phyloP scores from a whole-genome alignment of 2,797 vertebrate species.

The Mormyrus hasselquistii region DNA sequence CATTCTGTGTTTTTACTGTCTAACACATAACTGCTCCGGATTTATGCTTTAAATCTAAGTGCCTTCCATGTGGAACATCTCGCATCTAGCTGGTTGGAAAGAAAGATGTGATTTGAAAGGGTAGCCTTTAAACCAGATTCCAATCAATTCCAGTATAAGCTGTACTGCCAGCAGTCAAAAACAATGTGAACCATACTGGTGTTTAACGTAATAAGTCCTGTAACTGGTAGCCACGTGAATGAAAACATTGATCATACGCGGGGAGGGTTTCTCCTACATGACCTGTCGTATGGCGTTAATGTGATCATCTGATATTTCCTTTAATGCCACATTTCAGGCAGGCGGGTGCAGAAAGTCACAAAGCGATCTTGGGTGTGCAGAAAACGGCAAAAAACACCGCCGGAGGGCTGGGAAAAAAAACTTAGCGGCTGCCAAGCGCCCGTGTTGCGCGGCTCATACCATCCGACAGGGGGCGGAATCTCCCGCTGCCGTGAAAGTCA shows the following conservation, averaged over 20 bases:
- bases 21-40: neutral
- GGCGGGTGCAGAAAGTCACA: neutral
- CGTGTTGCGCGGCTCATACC: slow-evolving; percentile 44
- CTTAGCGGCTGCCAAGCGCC: no score
- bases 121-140: neutral
- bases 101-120: neutral
- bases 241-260: neutral
- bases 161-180: neutral
- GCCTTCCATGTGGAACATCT: neutral
- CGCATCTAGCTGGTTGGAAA: neutral
- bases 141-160: neutral
- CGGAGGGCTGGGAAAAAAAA: slow-evolving; percentile 13
- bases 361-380: neutral
- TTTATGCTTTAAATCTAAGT: neutral
- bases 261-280: neutral
- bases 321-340: neutral
- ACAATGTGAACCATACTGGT: neutral
- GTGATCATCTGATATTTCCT: neutral
- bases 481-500: slow-evolving; percentile 8
- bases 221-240: neutral
- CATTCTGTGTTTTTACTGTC: neutral
- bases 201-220: neutral
- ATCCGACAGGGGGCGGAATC: slow-evolving; percentile 46
- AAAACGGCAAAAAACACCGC: slow-evolving; percentile 8
- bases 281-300: neutral